Base-by-base conservation (phyloP, 2,113 vertebrate species). In the Pongo abelii region DNA sequence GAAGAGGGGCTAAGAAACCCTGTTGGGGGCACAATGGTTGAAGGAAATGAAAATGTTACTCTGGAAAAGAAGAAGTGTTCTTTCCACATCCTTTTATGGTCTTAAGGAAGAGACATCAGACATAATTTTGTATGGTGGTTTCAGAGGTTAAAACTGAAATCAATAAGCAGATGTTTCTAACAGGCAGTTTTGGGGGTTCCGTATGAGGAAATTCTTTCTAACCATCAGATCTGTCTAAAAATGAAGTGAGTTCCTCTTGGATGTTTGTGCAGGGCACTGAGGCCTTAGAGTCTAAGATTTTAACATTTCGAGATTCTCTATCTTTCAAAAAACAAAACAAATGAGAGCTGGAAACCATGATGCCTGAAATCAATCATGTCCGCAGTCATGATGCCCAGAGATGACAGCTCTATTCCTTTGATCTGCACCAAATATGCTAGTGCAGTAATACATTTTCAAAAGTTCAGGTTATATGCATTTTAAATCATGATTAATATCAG, bases 261-360 rank as follows among this genome's bases (percentile, higher is more conserved):
- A 43, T 85, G 92, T 72, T 88, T 75, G 6, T 14, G 12, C 9
- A 84, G 46, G 40, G 10, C 32, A 83, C 48, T 2, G 12, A 74
- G 7, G 64, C 14, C 38, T 55, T 46, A 59, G 23, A 70, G 9
- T 46, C 38, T 84, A 79, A 69, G 61, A 64, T 80, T 12, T 14
- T 38, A 88, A 43, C 64, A 72, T 93, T 85, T 85, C 38, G 74
- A 77, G 64, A 86, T 83, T 93, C 87, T 89, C n/a, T 25, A 69
- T 35, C 85, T 81, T 96, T 91, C 64, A 48, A 32, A 96, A 96
- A 94, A 55, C 89, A 95, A 95, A 96, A 18, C 30, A 84, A 79
- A 94, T 70, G n/a, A 86, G 25, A 89, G 43, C 32, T 52, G 14
- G n/a, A 90, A 18, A 35, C 30, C 59, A 40, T 17, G 77, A 70